These are phyloP conservation scores for Cuniculus paca DNA, from an alignment of 2,797 vertebrate genomes.

Conservation along the genomic window DNA sequence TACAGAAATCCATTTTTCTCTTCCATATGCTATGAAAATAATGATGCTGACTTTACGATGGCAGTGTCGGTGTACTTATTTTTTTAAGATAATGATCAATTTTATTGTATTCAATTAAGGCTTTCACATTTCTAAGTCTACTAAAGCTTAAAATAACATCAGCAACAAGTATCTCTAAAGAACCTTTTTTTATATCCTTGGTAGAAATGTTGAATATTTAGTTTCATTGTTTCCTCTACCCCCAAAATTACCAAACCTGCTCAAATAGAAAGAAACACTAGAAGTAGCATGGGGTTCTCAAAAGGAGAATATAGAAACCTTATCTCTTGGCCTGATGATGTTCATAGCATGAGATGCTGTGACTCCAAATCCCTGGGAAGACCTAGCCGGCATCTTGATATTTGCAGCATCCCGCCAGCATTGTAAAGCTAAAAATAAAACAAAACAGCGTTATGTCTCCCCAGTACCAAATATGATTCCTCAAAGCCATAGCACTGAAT, in stretches of 20 bases:
- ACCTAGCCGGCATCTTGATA: conserved; percentile 88
- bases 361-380: conserved; percentile 92
- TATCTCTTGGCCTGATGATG: conserved; percentile 94
- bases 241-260: background rate
- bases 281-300: conserved; percentile 66
- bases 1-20: background rate
- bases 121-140: conserved; percentile 61
- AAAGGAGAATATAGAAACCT: background rate
- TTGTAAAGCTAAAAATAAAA: conserved; percentile 72
- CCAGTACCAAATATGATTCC: conserved; percentile 92
- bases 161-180: conserved; percentile 3
- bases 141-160: conserved; percentile 35
- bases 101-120: conserved; percentile 83
- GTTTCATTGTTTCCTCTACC: background rate
- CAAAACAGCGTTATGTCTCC: conserved; percentile 91
- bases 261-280: background rate
- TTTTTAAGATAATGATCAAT: conserved; percentile 28
- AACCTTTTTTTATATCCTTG: conserved; percentile 10
- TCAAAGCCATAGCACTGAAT: conserved; percentile 95
- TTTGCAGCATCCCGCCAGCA: conserved; percentile 91
- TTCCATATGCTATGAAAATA: background rate
- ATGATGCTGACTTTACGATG: background rate
- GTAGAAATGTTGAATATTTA: background rate
- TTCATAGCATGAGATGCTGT: conserved; percentile 93
- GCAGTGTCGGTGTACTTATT: background rate